phyloP scores from a whole-genome alignment of 2,113 vertebrate species.

The Lanius ludovicianus region DNA sequence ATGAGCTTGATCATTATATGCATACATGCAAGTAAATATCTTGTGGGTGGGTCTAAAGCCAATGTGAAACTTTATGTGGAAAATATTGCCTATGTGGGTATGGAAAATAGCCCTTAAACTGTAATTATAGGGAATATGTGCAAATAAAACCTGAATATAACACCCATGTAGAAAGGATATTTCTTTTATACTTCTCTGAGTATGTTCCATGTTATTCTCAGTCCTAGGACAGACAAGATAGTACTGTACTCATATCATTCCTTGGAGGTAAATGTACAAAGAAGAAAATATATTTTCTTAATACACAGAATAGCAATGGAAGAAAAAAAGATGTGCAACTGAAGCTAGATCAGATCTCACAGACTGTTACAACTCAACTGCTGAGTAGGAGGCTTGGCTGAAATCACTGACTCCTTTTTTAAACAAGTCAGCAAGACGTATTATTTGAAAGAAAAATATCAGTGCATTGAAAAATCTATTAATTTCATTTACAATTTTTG shows the following conservation, averaged over 20 bases:
- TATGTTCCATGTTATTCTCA: background rate
- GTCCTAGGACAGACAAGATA: background rate
- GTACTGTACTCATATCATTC: background rate
- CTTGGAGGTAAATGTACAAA: background rate
- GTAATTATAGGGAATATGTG: slow-evolving; percentile 12
- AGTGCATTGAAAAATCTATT: background rate
- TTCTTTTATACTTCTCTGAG: background rate
- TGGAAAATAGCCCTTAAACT: slow-evolving; percentile 50
- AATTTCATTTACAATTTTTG: background rate
- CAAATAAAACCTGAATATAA: slow-evolving; percentile 40
- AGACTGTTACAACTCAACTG: background rate
- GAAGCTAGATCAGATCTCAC: background rate
- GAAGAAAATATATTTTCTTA: background rate
- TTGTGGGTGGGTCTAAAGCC: slow-evolving; percentile 42
- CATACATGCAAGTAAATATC: slow-evolving; percentile 34
- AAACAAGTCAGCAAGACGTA: background rate
- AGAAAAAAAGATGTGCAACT: background rate
- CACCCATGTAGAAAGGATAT: background rate
- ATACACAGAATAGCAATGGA: background rate
- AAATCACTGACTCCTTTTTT: background rate
- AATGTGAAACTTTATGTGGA: slow-evolving; percentile 55
- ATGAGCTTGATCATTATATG: background rate
- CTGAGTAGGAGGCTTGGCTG: background rate
- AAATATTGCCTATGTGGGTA: slow-evolving; percentile 37
- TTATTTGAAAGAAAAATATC: background rate